Conservation (phyloP, 2,113 vertebrate species). For the Pipra filicauda region DNA sequence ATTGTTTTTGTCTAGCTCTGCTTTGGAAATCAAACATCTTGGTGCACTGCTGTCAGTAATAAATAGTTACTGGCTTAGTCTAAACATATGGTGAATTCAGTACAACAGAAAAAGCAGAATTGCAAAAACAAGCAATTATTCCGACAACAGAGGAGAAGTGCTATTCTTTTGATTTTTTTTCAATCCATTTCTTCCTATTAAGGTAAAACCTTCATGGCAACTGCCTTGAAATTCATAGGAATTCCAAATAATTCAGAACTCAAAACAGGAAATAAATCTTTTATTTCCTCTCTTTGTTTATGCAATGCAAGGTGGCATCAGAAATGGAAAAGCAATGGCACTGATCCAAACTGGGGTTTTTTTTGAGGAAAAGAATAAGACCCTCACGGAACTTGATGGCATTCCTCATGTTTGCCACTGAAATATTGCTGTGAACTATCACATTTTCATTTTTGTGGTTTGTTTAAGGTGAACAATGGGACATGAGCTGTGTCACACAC, state of each 20-base stretch:
- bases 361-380: not conserved
- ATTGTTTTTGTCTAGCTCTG: not conserved
- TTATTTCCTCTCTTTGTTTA: not conserved
- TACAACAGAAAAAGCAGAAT: not conserved
- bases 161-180: not conserved
- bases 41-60: not conserved
- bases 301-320: not conserved
- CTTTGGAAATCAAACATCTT: not conserved
- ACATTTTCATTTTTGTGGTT: not conserved
- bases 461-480: not conserved
- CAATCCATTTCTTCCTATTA: not conserved
- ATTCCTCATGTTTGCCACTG: not conserved
- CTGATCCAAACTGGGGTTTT: not conserved
- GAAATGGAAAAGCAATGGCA: not conserved
- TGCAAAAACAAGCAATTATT: not conserved
- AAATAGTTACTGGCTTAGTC: not conserved
- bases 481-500: not conserved
- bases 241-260: not conserved
- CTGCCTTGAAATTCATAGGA: not conserved
- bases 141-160: not conserved
- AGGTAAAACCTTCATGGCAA: not conserved
- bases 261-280: not conserved
- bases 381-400: not conserved
- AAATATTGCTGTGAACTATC: not conserved
- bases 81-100: not conserved